Evolutionary conservation across 2,797 vertebrate genomes (phyloP).

Genomic region (Perodicticus potto): DNA sequence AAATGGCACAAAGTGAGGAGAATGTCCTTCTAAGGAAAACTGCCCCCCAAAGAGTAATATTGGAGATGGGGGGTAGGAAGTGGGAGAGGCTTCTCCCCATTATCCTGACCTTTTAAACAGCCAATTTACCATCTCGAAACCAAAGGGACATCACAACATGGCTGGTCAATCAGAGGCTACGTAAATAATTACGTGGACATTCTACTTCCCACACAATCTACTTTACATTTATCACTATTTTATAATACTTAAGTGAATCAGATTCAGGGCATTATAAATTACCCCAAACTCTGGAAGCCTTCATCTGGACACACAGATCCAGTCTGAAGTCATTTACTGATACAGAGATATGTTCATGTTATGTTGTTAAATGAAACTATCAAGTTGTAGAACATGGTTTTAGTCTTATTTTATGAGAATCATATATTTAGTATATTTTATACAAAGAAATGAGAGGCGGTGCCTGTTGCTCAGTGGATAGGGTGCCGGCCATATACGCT

Average conservation of each 20-base stretch:
- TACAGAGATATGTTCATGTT: neutral
- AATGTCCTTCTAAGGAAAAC: conserved; percentile 29
- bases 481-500: no score
- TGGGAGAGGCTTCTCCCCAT: neutral
- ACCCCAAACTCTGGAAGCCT: neutral
- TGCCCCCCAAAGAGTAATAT: neutral
- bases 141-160: neutral
- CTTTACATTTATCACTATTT: neutral
- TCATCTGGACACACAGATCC: neutral
- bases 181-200: neutral
- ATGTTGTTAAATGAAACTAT: conserved; percentile 10
- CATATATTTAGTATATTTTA: neutral
- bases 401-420: neutral
- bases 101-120: neutral
- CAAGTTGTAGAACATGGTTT: neutral
- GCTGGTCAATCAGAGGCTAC: neutral
- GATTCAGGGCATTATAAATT: neutral
- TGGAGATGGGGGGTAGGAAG: neutral
- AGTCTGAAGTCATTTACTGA: neutral
- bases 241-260: neutral
- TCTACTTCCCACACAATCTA: neutral
- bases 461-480: no score
- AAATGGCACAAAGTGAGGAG: neutral
- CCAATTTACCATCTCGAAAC: neutral
- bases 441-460: neutral